These are phyloP conservation scores for Macrotrachela quadricornifera DNA, from an alignment of 1,140 invertebrate species.

Conservation along the genomic window DNA sequence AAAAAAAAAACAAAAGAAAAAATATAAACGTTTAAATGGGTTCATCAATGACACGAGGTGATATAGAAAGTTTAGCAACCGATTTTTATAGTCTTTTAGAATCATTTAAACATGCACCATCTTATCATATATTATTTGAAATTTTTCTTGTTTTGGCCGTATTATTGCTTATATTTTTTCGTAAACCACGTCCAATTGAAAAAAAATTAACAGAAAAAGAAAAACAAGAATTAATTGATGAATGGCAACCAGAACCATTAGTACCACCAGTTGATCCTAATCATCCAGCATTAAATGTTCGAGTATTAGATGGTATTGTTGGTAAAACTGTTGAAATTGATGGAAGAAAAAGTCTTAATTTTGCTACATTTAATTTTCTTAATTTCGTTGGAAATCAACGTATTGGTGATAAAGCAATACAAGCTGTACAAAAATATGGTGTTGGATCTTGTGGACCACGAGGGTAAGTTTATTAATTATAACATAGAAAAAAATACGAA, in stretches of 20 bases:
- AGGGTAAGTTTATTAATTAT: conserved; percentile 20
- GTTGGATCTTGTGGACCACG: conserved; percentile 90
- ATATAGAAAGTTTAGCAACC: no score
- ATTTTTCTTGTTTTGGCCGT: conserved; percentile 37
- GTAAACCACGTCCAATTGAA: conserved; percentile 28
- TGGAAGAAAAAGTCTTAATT: conserved; percentile 49
- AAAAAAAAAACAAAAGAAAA: no score
- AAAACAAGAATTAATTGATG: conserved; percentile 44
- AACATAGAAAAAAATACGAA: no score
- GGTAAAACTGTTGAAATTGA: conserved; percentile 33
- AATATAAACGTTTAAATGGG: no score
- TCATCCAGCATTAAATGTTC: conserved; percentile 37
- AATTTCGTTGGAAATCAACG: conserved; percentile 44
- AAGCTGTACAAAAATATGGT: conserved; percentile 66
- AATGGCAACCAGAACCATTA: conserved; percentile 53
- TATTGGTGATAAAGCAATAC: conserved; percentile 37
- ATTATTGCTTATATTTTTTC: conserved; percentile 35
- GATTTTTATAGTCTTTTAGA: neutral
- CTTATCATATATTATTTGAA: conserved; percentile 40
- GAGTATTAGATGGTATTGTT: conserved; percentile 30
- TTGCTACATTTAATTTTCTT: conserved; percentile 65
- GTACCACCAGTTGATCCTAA: conserved; percentile 36
- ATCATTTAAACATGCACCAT: conserved; percentile 29
- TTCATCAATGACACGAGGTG: no score
- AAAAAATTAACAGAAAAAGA: conserved; percentile 36